phyloP scores from a whole-genome alignment of 2,797 vertebrate genomes.

The Kryptolebias ocellatus region DNA sequence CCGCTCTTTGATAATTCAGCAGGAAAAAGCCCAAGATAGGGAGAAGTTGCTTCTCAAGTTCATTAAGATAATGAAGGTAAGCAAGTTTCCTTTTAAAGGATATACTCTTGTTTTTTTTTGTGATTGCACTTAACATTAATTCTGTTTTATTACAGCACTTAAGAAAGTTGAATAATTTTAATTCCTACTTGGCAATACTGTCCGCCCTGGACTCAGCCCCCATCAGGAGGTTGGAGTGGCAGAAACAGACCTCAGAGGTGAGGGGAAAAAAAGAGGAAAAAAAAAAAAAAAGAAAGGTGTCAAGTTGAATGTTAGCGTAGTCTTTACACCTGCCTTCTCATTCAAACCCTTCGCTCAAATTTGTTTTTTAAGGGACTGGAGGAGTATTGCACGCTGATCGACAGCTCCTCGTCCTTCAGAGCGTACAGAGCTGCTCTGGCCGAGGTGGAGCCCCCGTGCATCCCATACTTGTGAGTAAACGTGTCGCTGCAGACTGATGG shows the following conservation, averaged over 20 bases:
- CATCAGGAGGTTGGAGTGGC: constrained; percentile 97
- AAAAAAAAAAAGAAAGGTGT: no score
- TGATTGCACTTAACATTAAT: constrained; percentile 1
- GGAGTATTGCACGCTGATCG: constrained; percentile 97
- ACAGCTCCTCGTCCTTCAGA: constrained; percentile 98
- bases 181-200: constrained; percentile 98
- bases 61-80: constrained; percentile 99
- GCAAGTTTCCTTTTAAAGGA: neutral
- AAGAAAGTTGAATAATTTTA: constrained; percentile 98
- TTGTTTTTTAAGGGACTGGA: constrained; percentile 87
- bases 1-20: constrained; percentile 98
- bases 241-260: constrained; percentile 99
- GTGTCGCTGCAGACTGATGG: neutral
- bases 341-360: neutral
- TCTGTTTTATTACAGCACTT: constrained; percentile 86
- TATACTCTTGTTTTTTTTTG: neutral
- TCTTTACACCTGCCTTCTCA: neutral
- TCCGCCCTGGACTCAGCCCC: constrained; percentile 97
- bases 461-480: constrained; percentile 94
- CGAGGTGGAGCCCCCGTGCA: constrained; percentile 96
- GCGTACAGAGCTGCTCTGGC: constrained; percentile 95
- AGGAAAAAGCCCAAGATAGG: constrained; percentile 97
- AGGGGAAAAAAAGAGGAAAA: constrained; percentile 21
- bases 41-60: constrained; percentile 98
- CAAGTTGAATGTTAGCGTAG: no score